Percentiles rank a stretch among this genome's conserved stretches.
phyloP scores from a whole-genome alignment of 2,797 vertebrate species.

The Chromis chromis region DNA sequence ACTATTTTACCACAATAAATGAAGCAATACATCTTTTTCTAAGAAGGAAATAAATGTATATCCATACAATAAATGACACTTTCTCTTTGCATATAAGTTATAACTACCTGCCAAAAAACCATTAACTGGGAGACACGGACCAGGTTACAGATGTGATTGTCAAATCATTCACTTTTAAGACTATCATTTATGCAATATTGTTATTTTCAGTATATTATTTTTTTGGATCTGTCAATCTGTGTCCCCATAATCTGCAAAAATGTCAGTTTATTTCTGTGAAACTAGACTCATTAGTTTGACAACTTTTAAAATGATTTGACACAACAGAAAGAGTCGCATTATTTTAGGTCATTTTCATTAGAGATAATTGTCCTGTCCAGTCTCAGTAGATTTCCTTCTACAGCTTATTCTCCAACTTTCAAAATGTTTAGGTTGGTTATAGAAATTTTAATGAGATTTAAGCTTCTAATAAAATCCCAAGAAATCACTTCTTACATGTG shows the following conservation, averaged over 20 bases:
- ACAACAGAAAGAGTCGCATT: not conserved
- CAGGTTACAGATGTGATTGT: not conserved
- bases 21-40: too few species aligned
- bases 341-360: conserved; percentile 2
- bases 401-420: not conserved
- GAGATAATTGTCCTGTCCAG: not conserved
- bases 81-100: conserved; percentile 6
- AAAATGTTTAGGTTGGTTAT: not conserved
- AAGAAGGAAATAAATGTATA: too few species aligned
- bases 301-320: conserved; percentile 3
- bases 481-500: too few species aligned
- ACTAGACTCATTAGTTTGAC: not conserved
- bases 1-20: not conserved
- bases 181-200: too few species aligned
- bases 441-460: too few species aligned
- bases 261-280: not conserved
- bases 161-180: conserved; percentile 15
- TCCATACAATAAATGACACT: not conserved
- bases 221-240: too few species aligned
- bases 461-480: too few species aligned
- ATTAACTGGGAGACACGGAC: conserved; percentile 20
- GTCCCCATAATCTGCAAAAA: not conserved
- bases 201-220: not conserved
- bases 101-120: not conserved
- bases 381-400: not conserved